Percentiles rank a stretch among this genome's conserved stretches.
Evolutionary conservation across 2,113 vertebrate genomes (phyloP).

Genomic region (Cheirogaleus medius): DNA sequence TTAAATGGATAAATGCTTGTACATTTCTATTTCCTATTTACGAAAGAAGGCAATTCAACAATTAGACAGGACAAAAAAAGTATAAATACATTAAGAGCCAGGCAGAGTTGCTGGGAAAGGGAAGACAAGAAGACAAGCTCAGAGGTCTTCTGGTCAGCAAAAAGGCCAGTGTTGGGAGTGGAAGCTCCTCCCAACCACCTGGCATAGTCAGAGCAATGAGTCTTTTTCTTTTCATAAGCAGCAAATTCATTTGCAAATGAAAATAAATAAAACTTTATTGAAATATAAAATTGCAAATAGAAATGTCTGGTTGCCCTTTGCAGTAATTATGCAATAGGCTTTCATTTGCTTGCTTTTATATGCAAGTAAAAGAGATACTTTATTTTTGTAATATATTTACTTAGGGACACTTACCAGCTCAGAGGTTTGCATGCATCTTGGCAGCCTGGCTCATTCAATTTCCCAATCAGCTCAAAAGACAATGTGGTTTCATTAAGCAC

Average conservation of each 20-base stretch:
- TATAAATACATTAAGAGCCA: not conserved
- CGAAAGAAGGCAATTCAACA: not conserved
- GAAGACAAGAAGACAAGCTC: not conserved
- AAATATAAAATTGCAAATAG: slow-evolving; percentile 83
- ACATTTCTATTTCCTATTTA: not conserved
- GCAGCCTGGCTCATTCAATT: slow-evolving; percentile 40
- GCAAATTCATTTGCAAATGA: slow-evolving; percentile 77
- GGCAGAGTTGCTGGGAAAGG: not conserved
- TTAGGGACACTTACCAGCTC: slow-evolving; percentile 73
- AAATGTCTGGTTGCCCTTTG: slow-evolving; percentile 77
- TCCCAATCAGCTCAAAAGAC: not conserved
- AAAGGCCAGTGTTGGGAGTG: not conserved
- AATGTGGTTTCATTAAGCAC: not conserved
- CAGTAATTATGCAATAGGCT: slow-evolving; percentile 77
- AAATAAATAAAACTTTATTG: slow-evolving; percentile 86
- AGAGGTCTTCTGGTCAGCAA: not conserved
- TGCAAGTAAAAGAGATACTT: slow-evolving; percentile 80
- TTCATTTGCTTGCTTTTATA: slow-evolving; percentile 82
- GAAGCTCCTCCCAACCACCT: not conserved
- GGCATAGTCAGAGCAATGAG: slow-evolving; percentile 5
- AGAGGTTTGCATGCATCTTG: slow-evolving; percentile 51
- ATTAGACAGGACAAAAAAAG: not conserved
- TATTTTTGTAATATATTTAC: slow-evolving; percentile 84
- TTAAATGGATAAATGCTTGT: not conserved
- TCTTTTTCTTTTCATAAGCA: slow-evolving; percentile 58